Evolutionary conservation across 2,113 vertebrate genomes (phyloP), one percentile per base, ranked within the genome.

Genomic region (Egretta garzetta): DNA sequence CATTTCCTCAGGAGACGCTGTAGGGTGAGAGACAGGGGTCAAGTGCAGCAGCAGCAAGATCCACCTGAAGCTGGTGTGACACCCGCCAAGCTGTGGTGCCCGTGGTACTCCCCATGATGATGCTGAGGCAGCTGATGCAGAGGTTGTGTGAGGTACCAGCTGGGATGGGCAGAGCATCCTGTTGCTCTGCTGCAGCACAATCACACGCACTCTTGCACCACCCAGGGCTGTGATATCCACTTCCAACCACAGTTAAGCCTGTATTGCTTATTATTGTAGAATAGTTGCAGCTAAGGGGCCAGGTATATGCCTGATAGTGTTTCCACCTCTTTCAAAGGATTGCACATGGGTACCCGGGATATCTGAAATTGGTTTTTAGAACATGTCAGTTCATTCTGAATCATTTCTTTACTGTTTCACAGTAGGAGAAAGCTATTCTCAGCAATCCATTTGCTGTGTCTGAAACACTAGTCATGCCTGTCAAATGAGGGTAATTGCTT

Each of bases 291-390:
- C 20, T 43, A 21, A 50, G 7, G 24, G 11, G 5, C 22, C 3
- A 1, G 3, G 27, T 53, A 14, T 72, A 27, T 33, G 23, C 21
- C 15, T 82, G 39, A 18, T 3, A 47, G 5, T 32, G 17, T 32
- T 80, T 86, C 18, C 21, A 1, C 24, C 18, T 27, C 49, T 92
- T 73, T 68, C 67, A 63, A 67, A 72, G 33, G 14, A 53, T 59
- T 11, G 0, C 37, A 23, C 0, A 0, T 39, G 30, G 6, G 19
- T 4, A 0, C 14, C 9, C 52, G 24, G 17, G 18, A 10, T 32
- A 32, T 24, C 52, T 47, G 75, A 74, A 85, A n/a, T 0, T 13
- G 28, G 2, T 7, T 76, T 87, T 94, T 17, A 64, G 43, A 81
- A 41, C 6, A 21, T 1, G 10, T 9, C 19, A 4, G 1, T 20